phyloP scores from a whole-genome alignment of 35 echinoderm and acorn worm species.

The Heliocidaris tuberculata region DNA sequence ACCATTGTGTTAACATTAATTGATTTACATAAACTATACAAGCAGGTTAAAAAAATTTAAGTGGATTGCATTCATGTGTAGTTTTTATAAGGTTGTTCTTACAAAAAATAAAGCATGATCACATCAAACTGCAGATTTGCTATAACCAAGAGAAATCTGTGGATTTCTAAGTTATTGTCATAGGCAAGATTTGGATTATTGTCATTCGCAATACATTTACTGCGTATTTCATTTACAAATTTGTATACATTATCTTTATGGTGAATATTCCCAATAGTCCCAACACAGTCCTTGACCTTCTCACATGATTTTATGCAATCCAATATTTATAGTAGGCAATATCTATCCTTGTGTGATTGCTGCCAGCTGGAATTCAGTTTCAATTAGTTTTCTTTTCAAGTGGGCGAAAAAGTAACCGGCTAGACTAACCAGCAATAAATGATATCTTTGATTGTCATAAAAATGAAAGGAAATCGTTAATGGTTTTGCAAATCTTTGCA shows the following conservation, averaged over 20 bases:
- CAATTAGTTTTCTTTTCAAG: neutral
- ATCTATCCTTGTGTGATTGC: neutral
- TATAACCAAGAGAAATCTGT: neutral
- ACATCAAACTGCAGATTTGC: neutral
- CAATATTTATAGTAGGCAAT: neutral
- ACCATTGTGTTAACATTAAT: too few relatives aligned
- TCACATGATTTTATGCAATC: neutral
- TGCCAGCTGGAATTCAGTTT: neutral
- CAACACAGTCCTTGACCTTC: neutral
- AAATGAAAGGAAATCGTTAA: neutral
- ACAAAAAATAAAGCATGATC: too few relatives aligned
- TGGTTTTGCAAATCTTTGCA: neutral
- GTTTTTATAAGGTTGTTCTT: too few relatives aligned
- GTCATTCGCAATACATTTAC: too few relatives aligned
- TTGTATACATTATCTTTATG: neutral
- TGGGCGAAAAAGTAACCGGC: neutral
- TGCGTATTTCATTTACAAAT: too few relatives aligned
- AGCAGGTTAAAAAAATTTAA: too few relatives aligned
- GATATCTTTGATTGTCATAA: neutral
- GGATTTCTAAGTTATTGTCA: neutral
- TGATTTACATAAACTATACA: neutral
- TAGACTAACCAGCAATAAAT: neutral
- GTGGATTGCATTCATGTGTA: neutral
- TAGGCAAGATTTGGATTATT: too few relatives aligned
- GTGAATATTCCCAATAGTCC: neutral